Base-by-base conservation (phyloP, 2,888 invertebrate species). In the Thalpophila matura region DNA sequence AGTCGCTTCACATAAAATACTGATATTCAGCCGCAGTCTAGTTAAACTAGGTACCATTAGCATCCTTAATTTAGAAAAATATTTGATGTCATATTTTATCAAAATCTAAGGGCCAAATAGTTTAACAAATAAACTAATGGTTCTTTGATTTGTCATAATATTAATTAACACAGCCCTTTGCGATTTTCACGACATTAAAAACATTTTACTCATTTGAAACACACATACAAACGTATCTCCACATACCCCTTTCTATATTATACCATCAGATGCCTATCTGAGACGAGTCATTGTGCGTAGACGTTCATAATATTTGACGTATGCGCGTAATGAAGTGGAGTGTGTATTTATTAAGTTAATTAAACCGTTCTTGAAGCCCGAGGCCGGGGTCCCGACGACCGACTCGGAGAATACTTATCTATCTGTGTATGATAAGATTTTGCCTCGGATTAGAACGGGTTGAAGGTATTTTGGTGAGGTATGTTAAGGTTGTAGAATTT, bases 271-370 rank as follows among this genome's bases (percentile, higher is more conserved):
- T 57, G 46, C 60, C 42, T 46, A 67, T 76, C 69, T 55, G 47
- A 66, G 74, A 71, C 62, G 43, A 72, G 64, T 53, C 70, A 75
- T 73, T 83, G 77, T 74, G 31, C 63, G 72, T 76, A 81, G 82
- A 88, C 84, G 88, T 80, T 91, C 91, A 92, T 92, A 92, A 91
- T 86, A 92, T 93, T 90, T 92, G 93, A 94, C 94, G 93, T 92
- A 94, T 93, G 90, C 91, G 82, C 84, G 85, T 93, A 93, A 94
- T 94, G 91, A 93, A 94, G 92, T 90, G 89, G 90, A 93, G 92
- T 91, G 93, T 90, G 91, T 94, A 92, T 94, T 93, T 95, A 95
- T 94, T 94, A 93, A 92, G 91, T 94, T 95, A 95, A 95, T 94
- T 93, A 95, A 94, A 88, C 85, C 89, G 86, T 89, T 89, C 92